Percentiles rank a stretch among this genome's conserved stretches.
Evolutionary conservation across 2,113 vertebrate species (phyloP).

Genomic region (Syngnathoides biaculeatus): DNA sequence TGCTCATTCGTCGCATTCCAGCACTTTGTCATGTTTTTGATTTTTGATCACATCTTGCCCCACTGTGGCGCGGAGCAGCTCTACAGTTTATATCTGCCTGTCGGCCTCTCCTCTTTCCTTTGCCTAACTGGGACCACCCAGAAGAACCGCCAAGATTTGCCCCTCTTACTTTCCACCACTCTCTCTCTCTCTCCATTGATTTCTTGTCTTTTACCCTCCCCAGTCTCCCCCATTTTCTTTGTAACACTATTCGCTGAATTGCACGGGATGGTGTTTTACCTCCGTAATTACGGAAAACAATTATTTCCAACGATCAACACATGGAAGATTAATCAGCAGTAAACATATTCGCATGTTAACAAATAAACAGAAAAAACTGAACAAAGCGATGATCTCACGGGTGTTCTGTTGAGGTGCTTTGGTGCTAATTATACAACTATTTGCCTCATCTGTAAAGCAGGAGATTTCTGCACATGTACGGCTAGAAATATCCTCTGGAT

Average conservation of each 20-base stretch:
- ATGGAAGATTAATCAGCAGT: background rate
- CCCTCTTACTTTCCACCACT: slow-evolving; percentile 32
- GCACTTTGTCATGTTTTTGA: slow-evolving; percentile 5
- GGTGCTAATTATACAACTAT: background rate
- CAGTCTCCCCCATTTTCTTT: slow-evolving; percentile 62
- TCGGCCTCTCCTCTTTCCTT: slow-evolving; percentile 89
- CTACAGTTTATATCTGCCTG: slow-evolving; percentile 94
- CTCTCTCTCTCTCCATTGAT: slow-evolving; percentile 33
- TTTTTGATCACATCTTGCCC: slow-evolving; percentile 29
- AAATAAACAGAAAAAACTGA: slow-evolving; percentile 16
- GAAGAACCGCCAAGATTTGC: slow-evolving; percentile 74
- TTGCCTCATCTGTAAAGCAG: slow-evolving; percentile 13
- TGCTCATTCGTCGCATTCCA: background rate
- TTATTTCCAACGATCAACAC: slow-evolving; percentile 3
- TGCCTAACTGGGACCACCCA: slow-evolving; percentile 89
- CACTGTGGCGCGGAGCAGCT: slow-evolving; percentile 83
- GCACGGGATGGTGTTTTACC: slow-evolving; percentile 1
- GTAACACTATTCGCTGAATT: slow-evolving; percentile 5
- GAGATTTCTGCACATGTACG: slow-evolving; percentile 14
- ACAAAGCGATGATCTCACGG: background rate
- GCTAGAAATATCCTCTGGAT: slow-evolving; percentile 16
- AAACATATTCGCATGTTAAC: background rate
- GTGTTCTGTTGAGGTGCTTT: slow-evolving; percentile 6
- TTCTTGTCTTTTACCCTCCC: slow-evolving; percentile 66
- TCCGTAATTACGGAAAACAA: background rate